These are phyloP conservation scores for Aix galericulata DNA, from an alignment of 2,113 vertebrate species.

Conservation along the genomic window DNA sequence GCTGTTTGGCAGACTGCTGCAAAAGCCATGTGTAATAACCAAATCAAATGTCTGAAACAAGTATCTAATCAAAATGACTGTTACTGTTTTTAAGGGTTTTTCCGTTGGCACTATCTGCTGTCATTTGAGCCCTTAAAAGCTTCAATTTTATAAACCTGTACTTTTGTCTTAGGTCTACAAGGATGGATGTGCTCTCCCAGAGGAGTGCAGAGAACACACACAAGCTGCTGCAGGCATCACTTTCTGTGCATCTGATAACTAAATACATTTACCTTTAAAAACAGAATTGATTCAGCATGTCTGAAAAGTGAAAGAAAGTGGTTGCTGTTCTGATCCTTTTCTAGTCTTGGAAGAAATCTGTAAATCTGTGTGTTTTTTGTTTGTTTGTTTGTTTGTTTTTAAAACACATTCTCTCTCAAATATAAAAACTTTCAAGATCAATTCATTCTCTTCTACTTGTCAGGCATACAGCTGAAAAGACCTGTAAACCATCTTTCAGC, in stretches of 20 bases:
- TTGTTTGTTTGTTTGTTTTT: background rate
- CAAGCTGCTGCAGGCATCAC: background rate
- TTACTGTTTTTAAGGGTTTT: background rate
- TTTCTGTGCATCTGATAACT: background rate
- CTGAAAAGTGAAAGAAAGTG: background rate
- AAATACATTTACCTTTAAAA: background rate
- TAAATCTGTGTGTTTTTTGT: too few relatives aligned
- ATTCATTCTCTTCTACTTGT: background rate
- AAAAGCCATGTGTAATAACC: background rate
- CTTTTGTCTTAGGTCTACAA: background rate
- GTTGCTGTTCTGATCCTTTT: background rate
- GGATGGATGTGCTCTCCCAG: background rate
- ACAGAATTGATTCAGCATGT: background rate
- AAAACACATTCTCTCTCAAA: background rate
- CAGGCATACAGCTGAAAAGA: background rate
- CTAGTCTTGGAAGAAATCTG: background rate
- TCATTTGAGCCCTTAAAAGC: background rate
- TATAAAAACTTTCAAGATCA: background rate
- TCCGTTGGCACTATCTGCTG: background rate
- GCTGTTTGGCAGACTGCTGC: background rate
- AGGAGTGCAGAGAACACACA: background rate
- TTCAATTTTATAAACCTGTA: background rate
- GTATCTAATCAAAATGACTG: background rate
- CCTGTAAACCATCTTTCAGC: background rate
- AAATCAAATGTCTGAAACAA: background rate